Conservation (phyloP, 2,797 vertebrate species). For the Ptychobarbus kaznakovi region DNA sequence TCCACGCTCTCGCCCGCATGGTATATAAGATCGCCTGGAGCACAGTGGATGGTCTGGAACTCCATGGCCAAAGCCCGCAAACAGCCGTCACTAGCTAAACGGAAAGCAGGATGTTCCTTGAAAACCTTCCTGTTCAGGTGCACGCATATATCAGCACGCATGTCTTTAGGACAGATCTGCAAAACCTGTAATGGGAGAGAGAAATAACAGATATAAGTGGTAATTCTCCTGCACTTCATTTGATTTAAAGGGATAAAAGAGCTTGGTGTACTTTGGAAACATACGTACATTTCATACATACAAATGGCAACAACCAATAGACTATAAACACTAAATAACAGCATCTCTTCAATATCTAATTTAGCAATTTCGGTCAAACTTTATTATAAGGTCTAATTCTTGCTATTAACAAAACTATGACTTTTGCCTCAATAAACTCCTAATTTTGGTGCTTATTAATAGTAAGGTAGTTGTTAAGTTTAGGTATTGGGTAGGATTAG, state of each 20-base stretch:
- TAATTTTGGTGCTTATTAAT: no score
- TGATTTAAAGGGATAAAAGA: not conserved
- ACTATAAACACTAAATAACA: not conserved
- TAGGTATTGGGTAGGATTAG: not conserved
- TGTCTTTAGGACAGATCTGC: slow-evolving; percentile 98
- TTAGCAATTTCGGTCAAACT: no score
- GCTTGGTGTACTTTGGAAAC: not conserved
- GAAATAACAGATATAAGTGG: not conserved
- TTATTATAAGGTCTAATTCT: no score
- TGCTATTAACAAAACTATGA: no score
- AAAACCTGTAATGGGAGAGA: slow-evolving; percentile 81
- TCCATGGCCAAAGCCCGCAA: slow-evolving; percentile 96
- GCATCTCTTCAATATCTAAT: not conserved
- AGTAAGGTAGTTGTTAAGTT: not conserved
- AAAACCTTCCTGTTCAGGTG: slow-evolving; percentile 98
- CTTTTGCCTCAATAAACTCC: no score
- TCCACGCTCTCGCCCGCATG: slow-evolving; percentile 97
- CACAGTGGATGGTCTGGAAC: slow-evolving; percentile 97
- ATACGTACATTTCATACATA: not conserved
- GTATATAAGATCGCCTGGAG: slow-evolving; percentile 96
- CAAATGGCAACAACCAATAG: not conserved
- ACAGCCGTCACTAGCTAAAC: slow-evolving; percentile 94
- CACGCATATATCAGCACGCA: slow-evolving; percentile 97
- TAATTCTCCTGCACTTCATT: not conserved
- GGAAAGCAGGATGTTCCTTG: slow-evolving; percentile 96